Base-by-base conservation (phyloP, 1,140 invertebrate species). In the Parapsyche elsis region DNA sequence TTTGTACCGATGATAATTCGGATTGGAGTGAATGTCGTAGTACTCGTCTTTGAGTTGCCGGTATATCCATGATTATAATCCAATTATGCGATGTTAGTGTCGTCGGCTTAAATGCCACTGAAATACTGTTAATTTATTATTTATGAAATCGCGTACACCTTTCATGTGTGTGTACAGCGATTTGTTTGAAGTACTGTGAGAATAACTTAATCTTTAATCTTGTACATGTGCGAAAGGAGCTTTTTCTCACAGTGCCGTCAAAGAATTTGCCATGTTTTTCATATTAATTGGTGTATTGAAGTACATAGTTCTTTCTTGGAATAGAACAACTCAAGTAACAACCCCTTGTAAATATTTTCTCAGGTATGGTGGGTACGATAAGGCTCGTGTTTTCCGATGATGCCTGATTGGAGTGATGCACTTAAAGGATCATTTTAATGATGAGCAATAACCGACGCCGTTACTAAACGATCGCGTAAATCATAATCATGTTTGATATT, bases 391-490 rank as follows among this genome's bases (percentile, higher is more conserved):
- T 30, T 67, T 30, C 10, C 64, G 64, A 67, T 67, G 24, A 67
- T 12, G 21, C 23, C 64, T 67, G 64, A 67, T 67, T 67, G 64
- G 24, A 67, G 64, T 26, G 64, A 14, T 67, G 64, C 24, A 67
- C 64, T 67, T 67, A 67, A 67, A 67, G 64, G 64, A 67, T 67
- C 64, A 67, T 67, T 67, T 67, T 67, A 67, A 67, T 67, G 64
- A 67, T 30, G 64, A 14, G 64, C 64, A 67, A 67, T 67, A 67
- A 67, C 64, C 64, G 24, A 67, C 64, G 64, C 64, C 64, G 64
- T 67, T 67, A 67, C 64, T 67, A 67, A 67, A 67, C 64, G 64
- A 67, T 67, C 64, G 64, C 64, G 64, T 67, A 67, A 67, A 67
- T 67, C 64, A 67, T 67, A 67, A 67, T 67, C 64, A 24, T 67